Evolutionary conservation across 2,113 vertebrate species (phyloP), one percentile per base, ranked within the genome.

Genomic region (Turnix velox): DNA sequence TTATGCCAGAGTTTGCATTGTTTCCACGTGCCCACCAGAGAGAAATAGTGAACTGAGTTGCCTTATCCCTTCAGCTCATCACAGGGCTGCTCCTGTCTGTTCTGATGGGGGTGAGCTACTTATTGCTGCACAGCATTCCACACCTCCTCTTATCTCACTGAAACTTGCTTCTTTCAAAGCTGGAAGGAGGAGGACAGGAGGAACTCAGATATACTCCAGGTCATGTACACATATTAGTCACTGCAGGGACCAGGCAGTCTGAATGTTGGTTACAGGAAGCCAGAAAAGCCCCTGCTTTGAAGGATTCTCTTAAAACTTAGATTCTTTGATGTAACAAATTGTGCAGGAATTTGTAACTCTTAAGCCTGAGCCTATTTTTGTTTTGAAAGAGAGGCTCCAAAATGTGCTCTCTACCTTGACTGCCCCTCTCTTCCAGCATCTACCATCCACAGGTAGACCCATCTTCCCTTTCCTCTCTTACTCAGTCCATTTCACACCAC

Each of bases 71-170:
- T 74, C 46, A 81, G 61, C 31, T 66, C 45, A 25, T 58, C 11
- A 66, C 45, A 83, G 59, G 40, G 30, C 10, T 42, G 24, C n/a
- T 80, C 12, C 43, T 59, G 27, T 28, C 27, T 27, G 33, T 55
- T 46, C n/a, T 55, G 54, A 62, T 11, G 37, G 52, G 54, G 30
- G 51, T 15, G 22, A 61, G 31, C 37, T 15, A n/a, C 37, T 51
- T 22, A 13, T 11, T 66, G 55, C 61, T 62, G 7, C 6, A 1
- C 28, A 12, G 2, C 0, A 0, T 66, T 88, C 46, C 59, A 80
- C 54, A 35, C 8, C 28, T n/a, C 5, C 33, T 20, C 19, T 62
- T 17, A 25, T 15, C 18, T 33, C 16, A 4, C 8, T 1, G 5
- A 63, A 61, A 39, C 9, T 57, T 5, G 1, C 28, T 37, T 61